Conservation (phyloP, 2,113 vertebrate genomes). For the Laticauda colubrina region DNA sequence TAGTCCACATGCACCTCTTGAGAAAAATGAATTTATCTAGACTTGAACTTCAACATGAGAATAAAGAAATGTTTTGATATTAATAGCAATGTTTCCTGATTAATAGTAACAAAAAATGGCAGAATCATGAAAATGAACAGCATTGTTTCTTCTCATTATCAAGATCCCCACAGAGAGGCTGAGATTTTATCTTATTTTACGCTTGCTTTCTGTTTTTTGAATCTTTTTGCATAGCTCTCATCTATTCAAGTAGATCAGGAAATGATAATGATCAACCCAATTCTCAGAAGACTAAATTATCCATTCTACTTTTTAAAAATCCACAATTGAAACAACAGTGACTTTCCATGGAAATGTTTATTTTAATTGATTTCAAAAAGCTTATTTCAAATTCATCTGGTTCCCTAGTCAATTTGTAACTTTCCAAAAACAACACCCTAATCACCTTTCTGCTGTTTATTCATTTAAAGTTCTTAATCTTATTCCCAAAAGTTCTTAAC, state of each 20-base stretch:
- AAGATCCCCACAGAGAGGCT: background rate
- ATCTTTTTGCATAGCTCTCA: background rate
- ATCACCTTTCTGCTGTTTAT: too few species aligned
- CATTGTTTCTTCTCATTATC: background rate
- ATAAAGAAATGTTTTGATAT: background rate
- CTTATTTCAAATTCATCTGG: background rate
- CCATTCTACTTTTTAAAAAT: background rate
- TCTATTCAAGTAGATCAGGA: background rate
- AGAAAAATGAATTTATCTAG: background rate
- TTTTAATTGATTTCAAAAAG: background rate
- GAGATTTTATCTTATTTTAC: background rate
- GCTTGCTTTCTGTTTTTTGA: background rate
- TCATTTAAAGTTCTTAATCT: too few species aligned
- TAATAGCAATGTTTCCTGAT: background rate
- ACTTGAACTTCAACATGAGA: background rate
- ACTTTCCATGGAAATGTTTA: background rate
- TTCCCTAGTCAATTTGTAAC: too few species aligned
- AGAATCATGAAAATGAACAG: background rate
- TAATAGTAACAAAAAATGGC: background rate
- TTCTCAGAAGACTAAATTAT: background rate
- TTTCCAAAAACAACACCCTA: too few species aligned
- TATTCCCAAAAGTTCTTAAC: too few species aligned
- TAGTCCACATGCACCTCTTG: background rate
- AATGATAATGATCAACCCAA: background rate
- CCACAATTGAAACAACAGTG: background rate